These are phyloP conservation scores for Melopsittacus undulatus DNA, from an alignment of 2,797 vertebrate genomes.

Conservation along the genomic window DNA sequence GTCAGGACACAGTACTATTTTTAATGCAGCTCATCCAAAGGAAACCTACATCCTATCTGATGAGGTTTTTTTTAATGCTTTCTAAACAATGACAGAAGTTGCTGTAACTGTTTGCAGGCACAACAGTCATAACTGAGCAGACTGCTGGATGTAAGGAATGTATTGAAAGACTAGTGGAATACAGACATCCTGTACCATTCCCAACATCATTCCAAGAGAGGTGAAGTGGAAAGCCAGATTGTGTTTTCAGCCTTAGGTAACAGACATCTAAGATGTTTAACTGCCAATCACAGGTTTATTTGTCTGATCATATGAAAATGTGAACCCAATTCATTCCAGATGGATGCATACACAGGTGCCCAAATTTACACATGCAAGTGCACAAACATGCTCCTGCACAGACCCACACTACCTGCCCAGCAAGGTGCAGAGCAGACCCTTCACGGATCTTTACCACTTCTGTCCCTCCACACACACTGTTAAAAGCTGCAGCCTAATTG, in stretches of 20 bases:
- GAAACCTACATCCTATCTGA: not conserved
- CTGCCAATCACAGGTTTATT: not conserved
- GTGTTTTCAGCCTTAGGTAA: slow-evolving; percentile 5
- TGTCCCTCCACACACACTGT: not conserved
- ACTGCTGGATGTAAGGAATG: not conserved
- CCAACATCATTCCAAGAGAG: not conserved
- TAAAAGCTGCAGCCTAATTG: not conserved
- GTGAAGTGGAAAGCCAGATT: not conserved
- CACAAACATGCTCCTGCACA: not conserved
- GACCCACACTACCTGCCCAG: not conserved
- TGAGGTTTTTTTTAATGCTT: not conserved
- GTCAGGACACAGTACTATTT: not conserved
- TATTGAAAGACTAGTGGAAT: fast-evolving
- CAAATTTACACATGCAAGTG: not conserved
- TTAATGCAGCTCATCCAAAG: not conserved
- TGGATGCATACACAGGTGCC: not conserved
- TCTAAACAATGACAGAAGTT: not conserved
- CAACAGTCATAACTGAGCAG: not conserved
- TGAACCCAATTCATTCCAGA: not conserved
- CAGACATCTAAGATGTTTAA: not conserved
- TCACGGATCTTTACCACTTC: not conserved
- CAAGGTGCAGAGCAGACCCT: not conserved
- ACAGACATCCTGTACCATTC: not conserved
- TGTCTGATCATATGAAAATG: not conserved
- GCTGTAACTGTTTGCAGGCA: not conserved